A percentile compares a stretch with the other conserved stretches of the same genome.
These are phyloP conservation scores for Elephantulus edwardii DNA, from an alignment of 2,113 vertebrate species.

Conservation along the genomic window DNA sequence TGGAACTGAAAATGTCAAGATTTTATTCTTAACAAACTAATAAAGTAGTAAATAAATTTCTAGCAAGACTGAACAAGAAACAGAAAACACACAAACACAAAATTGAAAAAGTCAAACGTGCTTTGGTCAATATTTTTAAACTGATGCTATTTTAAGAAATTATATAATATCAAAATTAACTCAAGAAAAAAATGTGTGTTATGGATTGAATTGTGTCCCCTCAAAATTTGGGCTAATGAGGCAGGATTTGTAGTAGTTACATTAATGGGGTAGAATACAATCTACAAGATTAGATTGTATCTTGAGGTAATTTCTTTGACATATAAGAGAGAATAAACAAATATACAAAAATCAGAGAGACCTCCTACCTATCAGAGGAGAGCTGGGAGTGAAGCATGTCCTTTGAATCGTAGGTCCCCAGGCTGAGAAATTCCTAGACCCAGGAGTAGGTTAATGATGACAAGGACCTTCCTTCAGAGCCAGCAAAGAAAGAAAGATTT, in stretches of 20 bases:
- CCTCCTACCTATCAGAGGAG: too few species aligned
- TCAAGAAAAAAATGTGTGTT: neutral
- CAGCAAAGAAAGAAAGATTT: too few species aligned
- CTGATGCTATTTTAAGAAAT: slow-evolving; percentile 11
- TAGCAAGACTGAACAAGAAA: slow-evolving; percentile 1
- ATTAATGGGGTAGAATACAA: too few species aligned
- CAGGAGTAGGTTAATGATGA: too few species aligned
- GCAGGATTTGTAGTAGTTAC: too few species aligned
- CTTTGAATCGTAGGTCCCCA: too few species aligned
- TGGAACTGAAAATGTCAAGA: neutral
- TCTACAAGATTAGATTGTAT: neutral
- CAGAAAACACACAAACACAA: slow-evolving; percentile 2
- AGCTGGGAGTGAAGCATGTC: too few species aligned
- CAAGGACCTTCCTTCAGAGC: too few species aligned
- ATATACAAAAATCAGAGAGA: neutral
- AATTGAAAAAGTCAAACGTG: neutral
- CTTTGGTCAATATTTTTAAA: slow-evolving; percentile 16
- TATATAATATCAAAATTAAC: slow-evolving; percentile 16
- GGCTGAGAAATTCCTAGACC: too few species aligned
- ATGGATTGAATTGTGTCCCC: too few species aligned
- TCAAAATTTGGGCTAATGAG: too few species aligned
- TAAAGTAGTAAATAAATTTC: slow-evolving; percentile 5
- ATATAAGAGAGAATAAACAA: too few species aligned
- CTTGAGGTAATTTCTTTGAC: neutral
- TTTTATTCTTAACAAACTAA: neutral